phyloP scores from a whole-genome alignment of 2,113 vertebrate genomes.

The Sterna hirundo region DNA sequence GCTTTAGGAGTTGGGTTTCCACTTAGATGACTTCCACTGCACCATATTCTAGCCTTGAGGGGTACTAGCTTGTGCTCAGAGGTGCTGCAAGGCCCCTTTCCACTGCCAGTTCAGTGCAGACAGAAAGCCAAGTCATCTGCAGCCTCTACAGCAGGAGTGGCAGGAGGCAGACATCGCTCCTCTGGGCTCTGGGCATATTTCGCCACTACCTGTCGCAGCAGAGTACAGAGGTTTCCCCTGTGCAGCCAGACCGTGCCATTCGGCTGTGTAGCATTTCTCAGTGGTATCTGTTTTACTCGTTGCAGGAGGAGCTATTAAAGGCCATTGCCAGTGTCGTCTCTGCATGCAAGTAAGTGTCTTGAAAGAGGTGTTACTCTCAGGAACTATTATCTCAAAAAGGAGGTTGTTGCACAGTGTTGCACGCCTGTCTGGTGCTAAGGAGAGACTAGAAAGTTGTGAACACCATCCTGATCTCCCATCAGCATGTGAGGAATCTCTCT shows the following conservation, averaged over 20 bases:
- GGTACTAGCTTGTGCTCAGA: neutral
- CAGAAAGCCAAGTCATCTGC: neutral
- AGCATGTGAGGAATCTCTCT: neutral
- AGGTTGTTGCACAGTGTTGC: neutral
- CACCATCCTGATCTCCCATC: neutral
- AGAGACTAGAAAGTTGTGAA: neutral
- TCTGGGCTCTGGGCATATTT: neutral
- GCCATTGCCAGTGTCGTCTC: conserved; percentile 89
- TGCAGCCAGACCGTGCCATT: neutral
- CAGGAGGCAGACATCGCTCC: neutral
- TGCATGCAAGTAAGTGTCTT: conserved; percentile 82
- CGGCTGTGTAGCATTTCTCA: neutral
- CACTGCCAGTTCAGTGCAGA: neutral
- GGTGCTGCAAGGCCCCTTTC: neutral
- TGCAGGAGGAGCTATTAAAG: conserved; percentile 94
- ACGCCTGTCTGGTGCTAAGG: neutral
- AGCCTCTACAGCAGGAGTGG: neutral
- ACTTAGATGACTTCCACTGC: neutral
- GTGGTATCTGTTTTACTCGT: neutral
- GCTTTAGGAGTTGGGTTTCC: neutral
- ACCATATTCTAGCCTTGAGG: neutral
- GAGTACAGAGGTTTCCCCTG: neutral
- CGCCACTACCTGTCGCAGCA: fast-evolving
- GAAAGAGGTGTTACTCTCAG: neutral
- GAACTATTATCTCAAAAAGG: neutral